Base-by-base conservation (phyloP, 2,888 invertebrate species). In the Rhogogaster chlorosoma region DNA sequence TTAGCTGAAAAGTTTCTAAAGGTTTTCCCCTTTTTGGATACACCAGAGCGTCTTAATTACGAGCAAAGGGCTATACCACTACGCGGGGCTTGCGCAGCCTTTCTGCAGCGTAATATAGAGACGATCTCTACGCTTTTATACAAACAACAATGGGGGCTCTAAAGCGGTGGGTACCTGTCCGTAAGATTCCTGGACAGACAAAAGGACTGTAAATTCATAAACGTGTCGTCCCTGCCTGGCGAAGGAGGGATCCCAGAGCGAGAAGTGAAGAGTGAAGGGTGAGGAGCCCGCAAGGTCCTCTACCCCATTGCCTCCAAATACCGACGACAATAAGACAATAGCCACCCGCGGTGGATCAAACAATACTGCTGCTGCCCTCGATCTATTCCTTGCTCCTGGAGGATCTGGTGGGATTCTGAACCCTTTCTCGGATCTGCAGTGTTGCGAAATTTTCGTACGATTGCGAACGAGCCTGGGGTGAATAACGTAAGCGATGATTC, bases 191-290 rank as follows among this genome's bases (percentile, higher is more conserved):
- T 82, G 86, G 87, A 70, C 83, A 83, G 89, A 89, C 89, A 90
- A 90, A 87, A 86, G 87, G 87, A 87, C 89, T 87, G 90, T 92
- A 92, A 92, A 92, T 91, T 92, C 91, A 92, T 91, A 92, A 92
- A 92, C 90, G 89, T 90, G 91, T 90, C 89, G 89, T 89, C 83
- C 67, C 67, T 42, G 83, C 67, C 83, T 64, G 42, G 42, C 45
- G 42, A 61, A 22, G 45, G 45, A 64, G 67, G 67, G 70, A 64
- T 61, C 53, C 26, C 77, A 10, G 57, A 78, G 18, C 18, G n/a
- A 29, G 6, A 26, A 38, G 26, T 1, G 83, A 9, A 64, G 38
- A 49, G 18, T 22, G 22, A 18, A 73, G 49, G 29, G 71, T 53
- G 15, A 53, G 53, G 15, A 53, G 45, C 45, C 45, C 49, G 73